Evolutionary conservation across 2,888 invertebrate species (phyloP).

Genomic region (Monochamus alternatus): DNA sequence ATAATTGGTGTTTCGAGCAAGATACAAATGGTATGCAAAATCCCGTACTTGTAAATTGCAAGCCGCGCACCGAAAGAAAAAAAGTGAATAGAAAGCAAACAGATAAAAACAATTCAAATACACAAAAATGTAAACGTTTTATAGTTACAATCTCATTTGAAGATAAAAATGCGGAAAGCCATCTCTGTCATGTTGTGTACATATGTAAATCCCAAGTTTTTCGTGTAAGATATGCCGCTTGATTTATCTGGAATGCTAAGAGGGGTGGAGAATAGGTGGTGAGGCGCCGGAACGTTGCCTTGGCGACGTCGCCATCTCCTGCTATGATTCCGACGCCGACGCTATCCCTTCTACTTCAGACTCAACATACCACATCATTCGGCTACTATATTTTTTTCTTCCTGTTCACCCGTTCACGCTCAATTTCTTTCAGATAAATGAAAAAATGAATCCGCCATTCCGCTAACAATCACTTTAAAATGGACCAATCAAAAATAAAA

Average conservation of each 20-base stretch:
- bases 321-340: conserved; percentile 50
- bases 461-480: too few species aligned
- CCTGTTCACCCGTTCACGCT: conserved; percentile 48
- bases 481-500: too few species aligned
- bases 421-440: conserved; percentile 50
- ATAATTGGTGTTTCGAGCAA: conserved; percentile 39
- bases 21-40: conserved; percentile 26
- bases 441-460: conserved; percentile 23
- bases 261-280: conserved; percentile 62
- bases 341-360: conserved; percentile 43
- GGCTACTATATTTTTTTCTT: conserved; percentile 49
- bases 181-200: conserved; percentile 62
- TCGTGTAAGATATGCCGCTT: conserved; percentile 63
- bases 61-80: conserved; percentile 8
- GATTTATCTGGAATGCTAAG: conserved; percentile 60
- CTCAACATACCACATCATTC: conserved; percentile 57
- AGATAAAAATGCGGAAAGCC: conserved; percentile 52
- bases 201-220: conserved; percentile 65
- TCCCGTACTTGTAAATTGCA: conserved; percentile 12
- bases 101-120: conserved; percentile 39
- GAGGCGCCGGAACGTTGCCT: conserved; percentile 60
- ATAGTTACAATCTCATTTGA: conserved; percentile 45
- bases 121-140: conserved; percentile 35
- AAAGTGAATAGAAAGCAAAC: conserved; percentile 30
- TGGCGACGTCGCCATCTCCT: conserved; percentile 68